Evolutionary conservation across 2,888 invertebrate species (phyloP).

Genomic region (Adelphocoris suturalis): DNA sequence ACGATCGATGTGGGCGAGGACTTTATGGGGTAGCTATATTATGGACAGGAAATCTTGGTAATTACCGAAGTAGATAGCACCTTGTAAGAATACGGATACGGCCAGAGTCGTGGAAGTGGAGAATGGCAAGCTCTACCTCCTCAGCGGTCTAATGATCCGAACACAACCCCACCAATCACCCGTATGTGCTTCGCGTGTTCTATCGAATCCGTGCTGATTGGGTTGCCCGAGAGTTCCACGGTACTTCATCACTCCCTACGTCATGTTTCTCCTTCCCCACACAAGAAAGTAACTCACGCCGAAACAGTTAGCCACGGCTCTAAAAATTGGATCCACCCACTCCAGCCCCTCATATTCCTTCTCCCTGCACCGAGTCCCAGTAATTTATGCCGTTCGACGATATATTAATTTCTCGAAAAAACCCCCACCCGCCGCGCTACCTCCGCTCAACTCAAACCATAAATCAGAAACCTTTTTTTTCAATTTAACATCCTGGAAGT

Average conservation of each 20-base stretch:
- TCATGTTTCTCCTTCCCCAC: conserved; percentile 6
- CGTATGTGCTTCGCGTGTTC: conserved; percentile 50
- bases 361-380: neutral
- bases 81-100: neutral
- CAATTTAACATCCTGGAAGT: neutral
- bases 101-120: neutral
- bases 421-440: conserved; percentile 16
- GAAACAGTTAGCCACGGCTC: conserved; percentile 39
- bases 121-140: conserved; percentile 11
- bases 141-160: conserved; percentile 11
- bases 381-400: conserved; percentile 53
- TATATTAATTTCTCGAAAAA: conserved; percentile 55
- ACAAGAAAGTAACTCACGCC: conserved; percentile 46
- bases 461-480: neutral
- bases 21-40: no score
- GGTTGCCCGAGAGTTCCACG: conserved; percentile 11
- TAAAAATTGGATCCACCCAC: conserved; percentile 64
- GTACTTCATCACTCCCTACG: conserved; percentile 25
- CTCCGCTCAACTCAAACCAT: neutral
- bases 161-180: conserved; percentile 32
- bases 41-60: neutral
- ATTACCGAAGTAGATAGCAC: neutral
- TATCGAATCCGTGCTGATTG: conserved; percentile 51
- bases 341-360: conserved; percentile 6
- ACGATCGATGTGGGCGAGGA: no score